Conservation (phyloP, 2,113 vertebrate genomes). For the Thamnaconus septentrionalis region DNA sequence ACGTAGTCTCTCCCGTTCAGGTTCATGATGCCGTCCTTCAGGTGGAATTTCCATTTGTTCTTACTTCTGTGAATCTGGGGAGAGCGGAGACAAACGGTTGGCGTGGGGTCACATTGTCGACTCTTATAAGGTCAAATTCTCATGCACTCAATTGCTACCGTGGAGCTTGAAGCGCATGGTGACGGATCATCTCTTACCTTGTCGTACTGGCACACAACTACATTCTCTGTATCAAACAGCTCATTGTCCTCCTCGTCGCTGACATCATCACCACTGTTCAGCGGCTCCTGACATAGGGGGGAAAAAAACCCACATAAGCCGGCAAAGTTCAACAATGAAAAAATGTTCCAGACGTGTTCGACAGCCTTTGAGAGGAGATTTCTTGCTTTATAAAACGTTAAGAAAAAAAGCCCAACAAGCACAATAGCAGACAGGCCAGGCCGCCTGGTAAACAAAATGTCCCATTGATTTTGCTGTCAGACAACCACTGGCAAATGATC, state of each 20-base stretch:
- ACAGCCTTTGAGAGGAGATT: no score
- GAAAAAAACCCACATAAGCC: slow-evolving; percentile 27
- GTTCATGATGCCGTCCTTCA: slow-evolving; percentile 99
- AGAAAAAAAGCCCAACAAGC: no score
- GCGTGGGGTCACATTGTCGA: slow-evolving; percentile 4
- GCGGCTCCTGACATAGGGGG: slow-evolving; percentile 81
- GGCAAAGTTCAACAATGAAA: not conserved
- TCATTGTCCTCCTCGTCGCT: slow-evolving; percentile 97
- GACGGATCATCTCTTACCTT: slow-evolving; percentile 79
- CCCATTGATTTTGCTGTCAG: not conserved
- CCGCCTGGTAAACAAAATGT: not conserved
- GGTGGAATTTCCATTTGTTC: slow-evolving; percentile 99
- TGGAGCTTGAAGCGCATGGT: not conserved
- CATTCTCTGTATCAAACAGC: slow-evolving; percentile 97
- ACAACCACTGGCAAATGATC: not conserved
- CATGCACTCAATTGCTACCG: no score
- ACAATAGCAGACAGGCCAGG: no score
- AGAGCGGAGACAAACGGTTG: slow-evolving; percentile 45
- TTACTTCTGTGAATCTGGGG: slow-evolving; percentile 98
- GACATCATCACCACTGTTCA: slow-evolving; percentile 96
- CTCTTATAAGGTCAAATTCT: no score
- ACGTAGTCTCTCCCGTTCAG: slow-evolving; percentile 98
- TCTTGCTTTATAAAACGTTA: not conserved
- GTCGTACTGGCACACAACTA: slow-evolving; percentile 98
- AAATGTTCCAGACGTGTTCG: no score